Evolutionary conservation across 2,797 vertebrate species (phyloP), one percentile per base, ranked within the genome.

Genomic region (Acrossocheilus wenchowensis): DNA sequence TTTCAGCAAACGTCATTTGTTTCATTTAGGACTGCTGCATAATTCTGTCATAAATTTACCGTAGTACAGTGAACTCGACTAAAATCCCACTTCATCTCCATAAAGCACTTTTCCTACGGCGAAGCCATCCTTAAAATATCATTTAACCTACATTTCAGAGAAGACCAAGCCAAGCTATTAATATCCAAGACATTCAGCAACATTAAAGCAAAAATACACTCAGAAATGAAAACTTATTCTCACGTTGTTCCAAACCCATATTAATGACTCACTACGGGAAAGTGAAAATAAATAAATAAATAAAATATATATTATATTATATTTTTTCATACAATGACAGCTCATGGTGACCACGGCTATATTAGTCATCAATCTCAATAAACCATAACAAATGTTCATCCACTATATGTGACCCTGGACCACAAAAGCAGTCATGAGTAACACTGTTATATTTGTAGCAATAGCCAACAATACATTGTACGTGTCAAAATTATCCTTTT

Each of bases 111-210:
- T 17, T 73, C 48, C 73, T 52, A 21, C 9, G 21, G 45, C 43
- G 12, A 73, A 45, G 71, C n/a, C n/a, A 26, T 26, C 34, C 48
- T 52, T 52, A 52, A 52, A 75, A 75, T 12, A 75, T 19, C 8
- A 19, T 75, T 75, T 75, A 77, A 34, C 48, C 30, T 52, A 72
- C 36, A 43, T 57, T 82, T 82, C 3, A 41, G 14, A 78, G 34
- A n/a, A 57, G 57, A 79, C 36, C 50, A 57, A 43, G 45, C n/a
- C 50, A n/a, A 26, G 50, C 36, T 39, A 57, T 43, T 54, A 30
- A 26, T 26, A 14, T 36, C 9, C 9, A 34, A 9, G 7, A 30
- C 19, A 9, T 23, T 50, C 19, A 36, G 45, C 62, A 30, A 66
- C 41, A 68, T 45, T 45, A 81, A 50, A 50, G 62, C 45, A 50